Percentiles rank a stretch among this genome's conserved stretches.
Conservation (phyloP, 1,140 invertebrate species). For the Caenorhabditis inopinata region DNA sequence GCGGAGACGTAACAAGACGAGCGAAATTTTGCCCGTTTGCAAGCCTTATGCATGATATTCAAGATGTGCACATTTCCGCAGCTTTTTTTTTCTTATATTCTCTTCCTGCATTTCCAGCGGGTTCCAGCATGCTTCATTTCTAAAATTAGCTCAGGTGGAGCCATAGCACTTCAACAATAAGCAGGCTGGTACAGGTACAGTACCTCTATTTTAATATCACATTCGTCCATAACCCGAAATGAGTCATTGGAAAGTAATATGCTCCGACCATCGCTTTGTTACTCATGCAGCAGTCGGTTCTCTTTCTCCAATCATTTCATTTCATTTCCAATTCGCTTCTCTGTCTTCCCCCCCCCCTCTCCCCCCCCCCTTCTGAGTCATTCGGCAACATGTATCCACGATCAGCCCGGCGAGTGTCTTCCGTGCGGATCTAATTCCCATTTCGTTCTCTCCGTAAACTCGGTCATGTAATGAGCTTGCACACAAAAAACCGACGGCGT, state of each 20-base stretch:
- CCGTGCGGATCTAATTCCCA: neutral
- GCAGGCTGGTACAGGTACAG: neutral
- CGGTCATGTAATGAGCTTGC: conserved; percentile 32
- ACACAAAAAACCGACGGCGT: neutral
- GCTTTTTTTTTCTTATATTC: too few species aligned
- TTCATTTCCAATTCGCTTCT: too few species aligned
- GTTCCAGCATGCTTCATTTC: too few species aligned
- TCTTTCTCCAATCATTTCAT: neutral
- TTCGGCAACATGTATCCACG: neutral
- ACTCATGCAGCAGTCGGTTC: neutral
- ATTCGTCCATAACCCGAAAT: neutral
- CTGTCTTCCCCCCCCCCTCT: too few species aligned
- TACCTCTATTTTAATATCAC: neutral
- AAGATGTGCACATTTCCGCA: too few species aligned
- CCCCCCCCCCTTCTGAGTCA: neutral
- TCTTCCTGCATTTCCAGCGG: too few species aligned
- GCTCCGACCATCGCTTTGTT: neutral
- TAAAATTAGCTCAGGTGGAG: too few species aligned
- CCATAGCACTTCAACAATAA: too few species aligned
- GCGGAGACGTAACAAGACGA: too few species aligned
- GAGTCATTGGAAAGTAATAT: conserved; percentile 20
- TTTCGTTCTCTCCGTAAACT: neutral
- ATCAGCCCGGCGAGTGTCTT: neutral
- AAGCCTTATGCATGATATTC: too few species aligned
- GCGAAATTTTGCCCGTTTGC: too few species aligned